Evolutionary conservation across 2,797 vertebrate species (phyloP).

Genomic region (Xiphophorus birchmanni): DNA sequence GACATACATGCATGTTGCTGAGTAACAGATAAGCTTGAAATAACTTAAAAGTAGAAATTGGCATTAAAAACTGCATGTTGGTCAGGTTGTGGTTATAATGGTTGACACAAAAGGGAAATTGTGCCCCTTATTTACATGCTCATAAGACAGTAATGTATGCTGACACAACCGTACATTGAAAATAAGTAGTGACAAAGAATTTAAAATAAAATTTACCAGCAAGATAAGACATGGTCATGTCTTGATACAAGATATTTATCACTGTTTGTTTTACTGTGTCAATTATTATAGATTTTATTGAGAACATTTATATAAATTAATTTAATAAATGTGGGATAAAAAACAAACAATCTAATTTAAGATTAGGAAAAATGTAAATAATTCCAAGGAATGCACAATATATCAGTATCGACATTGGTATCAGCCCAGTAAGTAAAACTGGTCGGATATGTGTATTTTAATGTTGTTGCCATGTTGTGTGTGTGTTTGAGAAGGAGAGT

Average conservation of each 20-base stretch:
- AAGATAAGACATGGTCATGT: neutral
- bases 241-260: neutral
- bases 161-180: neutral
- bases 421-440: too few species aligned
- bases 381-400: too few species aligned
- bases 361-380: neutral
- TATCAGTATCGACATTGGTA: too few species aligned
- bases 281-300: neutral
- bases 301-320: neutral
- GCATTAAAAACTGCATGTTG: neutral
- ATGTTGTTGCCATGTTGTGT: too few species aligned
- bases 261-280: neutral
- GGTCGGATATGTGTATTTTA: too few species aligned
- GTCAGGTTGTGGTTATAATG: neutral
- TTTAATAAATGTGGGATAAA: neutral
- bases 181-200: neutral
- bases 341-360: neutral
- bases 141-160: neutral
- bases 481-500: too few species aligned
- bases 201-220: neutral
- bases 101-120: neutral
- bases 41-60: neutral
- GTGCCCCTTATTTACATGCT: neutral
- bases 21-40: neutral
- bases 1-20: neutral